Conservation (phyloP, 2,797 vertebrate genomes). For the Artibeus lituratus region DNA sequence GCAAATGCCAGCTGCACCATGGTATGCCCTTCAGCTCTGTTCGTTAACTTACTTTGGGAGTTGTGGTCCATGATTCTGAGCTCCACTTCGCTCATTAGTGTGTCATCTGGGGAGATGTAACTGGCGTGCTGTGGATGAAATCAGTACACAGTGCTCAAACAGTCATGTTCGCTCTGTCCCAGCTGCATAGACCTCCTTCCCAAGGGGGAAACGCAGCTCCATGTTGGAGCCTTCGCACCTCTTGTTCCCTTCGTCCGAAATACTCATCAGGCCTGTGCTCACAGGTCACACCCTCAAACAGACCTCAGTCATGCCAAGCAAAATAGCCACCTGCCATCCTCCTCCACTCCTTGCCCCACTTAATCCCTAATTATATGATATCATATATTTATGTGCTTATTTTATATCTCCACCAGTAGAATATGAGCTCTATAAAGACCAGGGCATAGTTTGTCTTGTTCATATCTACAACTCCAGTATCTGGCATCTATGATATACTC, state of each 20-base stretch:
- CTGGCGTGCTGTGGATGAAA: accelerated
- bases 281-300: not conserved
- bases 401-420: not conserved
- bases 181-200: not conserved
- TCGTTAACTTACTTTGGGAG: not conserved
- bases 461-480: not conserved
- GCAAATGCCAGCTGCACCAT: not conserved
- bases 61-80: not conserved
- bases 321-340: not conserved
- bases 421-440: not conserved
- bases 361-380: not conserved
- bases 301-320: not conserved
- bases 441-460: not conserved
- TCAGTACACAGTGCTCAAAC: not conserved
- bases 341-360: not conserved
- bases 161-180: not conserved
- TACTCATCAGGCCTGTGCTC: not conserved
- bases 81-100: not conserved
- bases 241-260: not conserved
- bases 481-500: not conserved
- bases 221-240: not conserved
- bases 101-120: not conserved
- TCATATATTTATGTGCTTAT: not conserved
- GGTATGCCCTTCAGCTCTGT: not conserved
- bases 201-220: not conserved